Evolutionary conservation across 2,113 vertebrate species (phyloP).

Genomic region (Nibea coibor): DNA sequence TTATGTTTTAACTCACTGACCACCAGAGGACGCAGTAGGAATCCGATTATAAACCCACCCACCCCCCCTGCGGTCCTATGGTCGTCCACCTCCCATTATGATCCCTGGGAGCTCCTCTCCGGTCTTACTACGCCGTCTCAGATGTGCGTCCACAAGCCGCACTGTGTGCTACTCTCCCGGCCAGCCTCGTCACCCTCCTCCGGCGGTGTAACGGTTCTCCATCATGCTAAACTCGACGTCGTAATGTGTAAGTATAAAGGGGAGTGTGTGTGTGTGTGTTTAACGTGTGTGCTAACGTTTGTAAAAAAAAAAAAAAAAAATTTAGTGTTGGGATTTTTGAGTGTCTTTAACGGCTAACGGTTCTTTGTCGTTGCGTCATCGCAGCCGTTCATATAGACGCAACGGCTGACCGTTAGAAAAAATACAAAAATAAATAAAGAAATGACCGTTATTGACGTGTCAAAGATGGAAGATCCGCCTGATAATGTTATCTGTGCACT

Average conservation of each 20-base stretch:
- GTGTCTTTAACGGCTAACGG: too few species aligned
- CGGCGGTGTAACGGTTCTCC: not conserved
- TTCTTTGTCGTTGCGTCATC: constrained; percentile 15
- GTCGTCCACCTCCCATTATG: not conserved
- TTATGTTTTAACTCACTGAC: not conserved
- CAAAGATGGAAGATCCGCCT: not conserved
- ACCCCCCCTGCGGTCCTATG: not conserved
- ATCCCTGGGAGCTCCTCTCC: not conserved
- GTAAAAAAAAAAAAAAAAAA: fast-evolving
- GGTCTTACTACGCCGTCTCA: not conserved
- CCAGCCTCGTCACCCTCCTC: not conserved
- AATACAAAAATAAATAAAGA: too few species aligned
- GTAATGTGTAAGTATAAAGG: constrained; percentile 24
- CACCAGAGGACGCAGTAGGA: constrained; percentile 34
- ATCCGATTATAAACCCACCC: not conserved
- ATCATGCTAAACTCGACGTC: not conserved
- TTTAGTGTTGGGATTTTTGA: too few species aligned
- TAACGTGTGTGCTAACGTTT: not conserved
- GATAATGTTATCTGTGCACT: not conserved
- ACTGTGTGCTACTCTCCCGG: not conserved
- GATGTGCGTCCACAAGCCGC: too few species aligned
- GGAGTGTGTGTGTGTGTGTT: too few species aligned
- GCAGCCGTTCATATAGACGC: not conserved
- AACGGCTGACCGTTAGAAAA: not conserved
- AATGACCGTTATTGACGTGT: not conserved